Base-by-base conservation (phyloP, 2,888 invertebrate species). In the Pheosia tremula region DNA sequence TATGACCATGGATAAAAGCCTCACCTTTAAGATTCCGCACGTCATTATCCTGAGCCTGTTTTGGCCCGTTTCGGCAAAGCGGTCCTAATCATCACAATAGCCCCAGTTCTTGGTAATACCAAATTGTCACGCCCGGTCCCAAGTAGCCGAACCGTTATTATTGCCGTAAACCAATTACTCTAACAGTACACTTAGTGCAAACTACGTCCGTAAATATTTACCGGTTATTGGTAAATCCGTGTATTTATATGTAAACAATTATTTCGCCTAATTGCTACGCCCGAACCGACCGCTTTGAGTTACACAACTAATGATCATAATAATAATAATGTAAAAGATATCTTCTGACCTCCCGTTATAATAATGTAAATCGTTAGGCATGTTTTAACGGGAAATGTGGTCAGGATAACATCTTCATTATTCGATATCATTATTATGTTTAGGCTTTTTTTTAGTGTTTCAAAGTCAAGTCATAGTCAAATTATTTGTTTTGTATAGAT, bases 181-280 rank as follows among this genome's bases (percentile, higher is more conserved):
- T 89, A 90, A 91, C 86, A 83, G 87, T 80, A 87, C 85, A 83
- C 83, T 87, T 87, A 85, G 84, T 84, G 82, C 80, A 79, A 86
- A 84, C 82, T 82, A 81, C 82, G 82, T 87, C 86, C 84, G 69
- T 78, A 78, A 89, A 88, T 88, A 87, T 87, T 84, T 77, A 84
- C 83, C 78, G 81, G 24, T 86, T 87, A 89, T 88, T 81, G 85
- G 85, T 72, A 80, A 86, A 86, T 85, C 81, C 77, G 75, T 74
- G 82, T 90, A 89, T 86, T 89, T 86, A 87, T 89, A 89, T 85
- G 84, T 84, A 87, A 89, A 88, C 87, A 92, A 92, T 91, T 90
- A 93, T 89, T 90, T 86, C 80, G 83, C 85, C 75, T 93, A 91
- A 93, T 92, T 92, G 91, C 86, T 84, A 78, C 80, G 75, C 80